Evolutionary conservation across 2,113 vertebrate genomes (phyloP).

Genomic region (Cariama cristata): DNA sequence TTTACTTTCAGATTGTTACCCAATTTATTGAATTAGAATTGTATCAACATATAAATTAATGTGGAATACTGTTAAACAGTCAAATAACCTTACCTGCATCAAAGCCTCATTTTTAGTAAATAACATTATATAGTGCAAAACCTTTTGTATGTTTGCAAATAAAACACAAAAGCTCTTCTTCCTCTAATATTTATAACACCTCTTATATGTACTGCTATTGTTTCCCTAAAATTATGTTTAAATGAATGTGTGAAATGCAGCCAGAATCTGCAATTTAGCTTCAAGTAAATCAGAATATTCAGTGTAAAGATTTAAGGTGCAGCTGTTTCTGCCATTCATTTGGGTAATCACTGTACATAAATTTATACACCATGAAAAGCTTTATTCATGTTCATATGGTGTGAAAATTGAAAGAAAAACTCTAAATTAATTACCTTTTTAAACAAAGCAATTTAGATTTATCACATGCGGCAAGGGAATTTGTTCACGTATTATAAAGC

Average conservation of each 20-base stretch:
- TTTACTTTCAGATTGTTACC: not conserved
- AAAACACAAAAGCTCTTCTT: not conserved
- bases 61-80: not conserved
- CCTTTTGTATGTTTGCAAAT: not conserved
- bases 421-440: slow-evolving; percentile 76
- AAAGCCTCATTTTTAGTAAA: not conserved
- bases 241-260: slow-evolving; percentile 24
- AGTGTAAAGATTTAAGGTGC: slow-evolving; percentile 59
- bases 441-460: slow-evolving; percentile 73
- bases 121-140: not conserved
- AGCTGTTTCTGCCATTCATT: slow-evolving; percentile 74
- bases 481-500: slow-evolving; percentile 57
- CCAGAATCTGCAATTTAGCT: slow-evolving; percentile 16
- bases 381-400: slow-evolving; percentile 74
- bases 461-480: slow-evolving; percentile 54
- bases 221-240: not conserved
- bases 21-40: not conserved
- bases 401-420: slow-evolving; percentile 79
- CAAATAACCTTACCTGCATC: not conserved
- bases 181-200: not conserved
- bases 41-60: not conserved
- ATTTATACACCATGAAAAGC: slow-evolving; percentile 73
- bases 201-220: not conserved
- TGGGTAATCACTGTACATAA: slow-evolving; percentile 64
- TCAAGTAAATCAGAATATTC: slow-evolving; percentile 28